These are phyloP conservation scores for Garra rufa DNA, from an alignment of 2,113 vertebrate species.

Conservation along the genomic window DNA sequence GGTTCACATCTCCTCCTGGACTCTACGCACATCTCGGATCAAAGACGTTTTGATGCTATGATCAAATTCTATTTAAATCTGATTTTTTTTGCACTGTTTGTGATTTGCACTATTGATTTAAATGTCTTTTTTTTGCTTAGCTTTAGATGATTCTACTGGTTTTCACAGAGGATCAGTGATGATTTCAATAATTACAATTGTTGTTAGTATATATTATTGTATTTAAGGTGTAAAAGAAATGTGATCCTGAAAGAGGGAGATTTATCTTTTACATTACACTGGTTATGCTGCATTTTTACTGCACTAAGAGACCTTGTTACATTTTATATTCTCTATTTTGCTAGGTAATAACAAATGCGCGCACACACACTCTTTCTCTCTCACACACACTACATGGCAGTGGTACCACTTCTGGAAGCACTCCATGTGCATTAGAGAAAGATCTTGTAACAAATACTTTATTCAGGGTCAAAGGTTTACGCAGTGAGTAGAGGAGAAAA, in stretches of 20 bases:
- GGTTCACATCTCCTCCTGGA: neutral
- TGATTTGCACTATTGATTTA: conserved; percentile 15
- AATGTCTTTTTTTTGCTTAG: neutral
- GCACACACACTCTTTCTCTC: neutral
- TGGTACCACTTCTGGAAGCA: conserved; percentile 60
- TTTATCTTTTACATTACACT: neutral
- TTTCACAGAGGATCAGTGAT: neutral
- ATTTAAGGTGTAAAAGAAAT: conserved; percentile 5
- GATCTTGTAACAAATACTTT: conserved; percentile 68
- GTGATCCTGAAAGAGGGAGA: neutral
- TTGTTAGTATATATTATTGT: neutral
- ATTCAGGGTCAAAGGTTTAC: conserved; percentile 59
- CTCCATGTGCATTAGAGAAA: conserved; percentile 80
- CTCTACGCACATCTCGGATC: neutral
- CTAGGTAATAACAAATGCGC: neutral
- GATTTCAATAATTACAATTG: neutral
- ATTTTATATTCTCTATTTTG: conserved; percentile 51
- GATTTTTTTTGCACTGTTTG: neutral
- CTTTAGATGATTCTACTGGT: neutral
- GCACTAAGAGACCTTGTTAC: conserved; percentile 16
- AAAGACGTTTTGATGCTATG: neutral
- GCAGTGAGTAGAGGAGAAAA: conserved; percentile 55
- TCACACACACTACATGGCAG: conserved; percentile 34
- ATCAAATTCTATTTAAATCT: neutral
- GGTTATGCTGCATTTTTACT: conserved; percentile 22